Conservation (phyloP, 1,140 invertebrate genomes). For the Cotesia chilonis region DNA sequence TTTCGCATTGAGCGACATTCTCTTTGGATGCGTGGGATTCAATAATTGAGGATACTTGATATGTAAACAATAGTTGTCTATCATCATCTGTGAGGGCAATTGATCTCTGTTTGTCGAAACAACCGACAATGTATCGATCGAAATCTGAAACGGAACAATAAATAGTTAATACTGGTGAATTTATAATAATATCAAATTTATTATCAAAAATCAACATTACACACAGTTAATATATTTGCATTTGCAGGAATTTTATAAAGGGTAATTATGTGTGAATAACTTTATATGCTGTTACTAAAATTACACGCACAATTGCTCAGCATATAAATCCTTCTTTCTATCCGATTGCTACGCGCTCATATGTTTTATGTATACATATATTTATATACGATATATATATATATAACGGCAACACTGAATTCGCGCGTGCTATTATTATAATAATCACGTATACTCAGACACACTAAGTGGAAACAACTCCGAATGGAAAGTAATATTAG, state of each 20-base stretch:
- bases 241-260: no score
- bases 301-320: no score
- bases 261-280: neutral
- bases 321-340: neutral
- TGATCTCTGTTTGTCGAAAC: slow-evolving; percentile 79
- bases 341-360: neutral
- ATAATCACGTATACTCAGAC: no score
- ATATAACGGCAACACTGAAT: no score
- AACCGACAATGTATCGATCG: slow-evolving; percentile 87
- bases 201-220: no score
- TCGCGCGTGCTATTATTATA: no score
- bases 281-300: no score
- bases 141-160: slow-evolving; percentile 70
- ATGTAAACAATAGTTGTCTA: neutral
- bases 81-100: slow-evolving; percentile 72
- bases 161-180: slow-evolving; percentile 29
- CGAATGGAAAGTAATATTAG: neutral
- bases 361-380: no score
- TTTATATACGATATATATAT: no score
- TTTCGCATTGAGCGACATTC: neutral
- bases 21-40: slow-evolving; percentile 23
- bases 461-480: no score
- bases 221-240: no score
- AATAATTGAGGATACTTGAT: no score
- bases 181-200: neutral